Evolutionary conservation across 2,797 vertebrate genomes (phyloP), one percentile per base, ranked within the genome.

Genomic region (Crypturellus tataupa): DNA sequence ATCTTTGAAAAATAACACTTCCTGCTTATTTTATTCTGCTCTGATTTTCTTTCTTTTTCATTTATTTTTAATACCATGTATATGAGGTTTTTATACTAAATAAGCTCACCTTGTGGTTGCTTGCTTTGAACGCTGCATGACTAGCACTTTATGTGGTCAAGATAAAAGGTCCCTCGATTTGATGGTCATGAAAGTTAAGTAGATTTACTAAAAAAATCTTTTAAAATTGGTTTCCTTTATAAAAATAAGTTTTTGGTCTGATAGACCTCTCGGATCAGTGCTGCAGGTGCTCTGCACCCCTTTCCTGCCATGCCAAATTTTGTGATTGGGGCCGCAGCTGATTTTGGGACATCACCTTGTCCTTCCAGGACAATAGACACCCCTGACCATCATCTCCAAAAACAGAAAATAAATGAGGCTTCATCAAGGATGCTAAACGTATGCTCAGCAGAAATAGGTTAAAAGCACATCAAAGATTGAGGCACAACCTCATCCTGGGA

Each of bases 401-500:
- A 49, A 47, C 65, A n/a, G 21, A 35, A 25, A 11, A 35, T 17
- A 68, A 24, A 24, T 31, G 44, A 33, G 47, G 25, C 21, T 67
- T n/a, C 25, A 68, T 33, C 23, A 47, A 68, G 15, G 46, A 7
- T 24, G 23, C 65, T 33, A 35, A 49, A 49, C 17, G 7, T 68
- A 16, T n/a, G 46, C n/a, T 25, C 5, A 35, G 16, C 6, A 35
- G 47, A 68, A 68, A 35, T 25, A 9, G 10, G 40, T 23, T 24
- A 10, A 72, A 16, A 25, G 9, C 29, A 9, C 4, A 6, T 5
- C 4, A 5, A 42, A 15, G 40, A 42, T 42, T 42, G 40, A 42
- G 40, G 3, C 2, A 1, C 14, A 4, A 4, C 49, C 8, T 31
- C 1, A 1, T 7, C 3, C 7, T 7, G 46, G 20, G 6, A 12